Evolutionary conservation across 2,797 vertebrate genomes (phyloP).

Genomic region (Enteromius fasciolatus): DNA sequence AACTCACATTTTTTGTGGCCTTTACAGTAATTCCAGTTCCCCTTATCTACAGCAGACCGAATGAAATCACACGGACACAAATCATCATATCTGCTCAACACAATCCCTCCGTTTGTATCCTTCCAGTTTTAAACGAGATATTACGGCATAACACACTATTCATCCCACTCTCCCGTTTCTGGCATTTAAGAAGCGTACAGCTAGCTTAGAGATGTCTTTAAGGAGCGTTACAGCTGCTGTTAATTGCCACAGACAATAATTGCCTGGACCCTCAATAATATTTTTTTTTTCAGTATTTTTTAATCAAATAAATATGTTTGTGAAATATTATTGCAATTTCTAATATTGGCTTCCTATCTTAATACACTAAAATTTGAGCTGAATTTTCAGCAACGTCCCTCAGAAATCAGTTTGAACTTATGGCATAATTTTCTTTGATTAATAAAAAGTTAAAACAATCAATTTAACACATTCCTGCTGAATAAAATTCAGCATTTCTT

Average conservation of each 20-base stretch:
- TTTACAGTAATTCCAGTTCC: slow-evolving; percentile 51
- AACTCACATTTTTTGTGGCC: slow-evolving; percentile 39
- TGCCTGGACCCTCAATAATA: not conserved
- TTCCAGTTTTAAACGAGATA: slow-evolving; percentile 25
- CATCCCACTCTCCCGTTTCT: not conserved
- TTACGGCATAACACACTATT: slow-evolving; percentile 2
- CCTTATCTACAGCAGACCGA: slow-evolving; percentile 52
- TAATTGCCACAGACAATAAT: not conserved
- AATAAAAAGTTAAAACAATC: not conserved
- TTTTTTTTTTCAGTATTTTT: no score
- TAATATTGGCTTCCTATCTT: not conserved
- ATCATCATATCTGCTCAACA: slow-evolving; percentile 42
- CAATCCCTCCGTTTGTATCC: slow-evolving; percentile 36
- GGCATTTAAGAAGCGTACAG: not conserved
- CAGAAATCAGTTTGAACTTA: not conserved
- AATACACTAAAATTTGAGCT: not conserved
- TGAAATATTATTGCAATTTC: not conserved
- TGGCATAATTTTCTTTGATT: not conserved
- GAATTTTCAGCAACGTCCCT: not conserved
- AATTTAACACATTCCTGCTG: not conserved
- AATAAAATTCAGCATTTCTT: not conserved
- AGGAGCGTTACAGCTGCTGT: not conserved
- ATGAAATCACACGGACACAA: slow-evolving; percentile 47
- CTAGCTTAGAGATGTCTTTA: not conserved
- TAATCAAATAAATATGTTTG: not conserved